Conservation (phyloP, 2,888 invertebrate species). For the Pristionchus arcanus region DNA sequence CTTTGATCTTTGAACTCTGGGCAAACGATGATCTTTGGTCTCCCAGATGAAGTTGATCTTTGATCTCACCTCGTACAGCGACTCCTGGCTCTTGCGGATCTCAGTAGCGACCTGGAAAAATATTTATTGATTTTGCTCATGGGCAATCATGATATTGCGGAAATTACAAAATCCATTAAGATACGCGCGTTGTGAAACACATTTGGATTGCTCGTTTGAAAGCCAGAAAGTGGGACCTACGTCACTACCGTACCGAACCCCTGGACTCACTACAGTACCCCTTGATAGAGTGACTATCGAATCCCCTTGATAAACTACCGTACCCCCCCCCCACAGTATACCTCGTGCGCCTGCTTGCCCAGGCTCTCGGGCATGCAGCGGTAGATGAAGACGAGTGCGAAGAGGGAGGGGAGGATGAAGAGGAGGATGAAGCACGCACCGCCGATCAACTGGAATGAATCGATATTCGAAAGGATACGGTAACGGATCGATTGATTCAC, state of each 20-base stretch:
- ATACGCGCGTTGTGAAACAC: background rate
- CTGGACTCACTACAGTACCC: too few species aligned
- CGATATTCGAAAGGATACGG: background rate
- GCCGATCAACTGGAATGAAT: constrained; percentile 67
- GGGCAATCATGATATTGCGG: background rate
- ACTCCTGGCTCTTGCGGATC: constrained; percentile 44
- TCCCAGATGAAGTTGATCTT: background rate
- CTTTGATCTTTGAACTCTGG: background rate
- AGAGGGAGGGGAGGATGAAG: constrained; percentile 71
- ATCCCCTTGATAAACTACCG: background rate
- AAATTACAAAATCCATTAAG: background rate
- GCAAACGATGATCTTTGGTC: background rate
- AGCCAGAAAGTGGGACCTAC: too few species aligned
- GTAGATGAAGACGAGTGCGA: constrained; percentile 69
- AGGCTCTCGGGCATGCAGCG: constrained; percentile 73
- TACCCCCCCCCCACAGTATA: background rate
- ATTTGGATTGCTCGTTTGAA: background rate
- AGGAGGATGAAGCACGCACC: constrained; percentile 69
- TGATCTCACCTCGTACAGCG: constrained; percentile 32
- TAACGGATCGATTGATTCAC: background rate
- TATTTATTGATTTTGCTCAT: background rate
- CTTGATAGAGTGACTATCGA: background rate
- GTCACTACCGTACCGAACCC: too few species aligned
- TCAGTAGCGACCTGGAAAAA: constrained; percentile 9
- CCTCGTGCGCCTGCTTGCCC: constrained; percentile 68